A percentile compares a stretch with the other conserved stretches of the same genome.
Conservation (phyloP, 92 coral and sea anemone species). For the Porites cylindrica region DNA sequence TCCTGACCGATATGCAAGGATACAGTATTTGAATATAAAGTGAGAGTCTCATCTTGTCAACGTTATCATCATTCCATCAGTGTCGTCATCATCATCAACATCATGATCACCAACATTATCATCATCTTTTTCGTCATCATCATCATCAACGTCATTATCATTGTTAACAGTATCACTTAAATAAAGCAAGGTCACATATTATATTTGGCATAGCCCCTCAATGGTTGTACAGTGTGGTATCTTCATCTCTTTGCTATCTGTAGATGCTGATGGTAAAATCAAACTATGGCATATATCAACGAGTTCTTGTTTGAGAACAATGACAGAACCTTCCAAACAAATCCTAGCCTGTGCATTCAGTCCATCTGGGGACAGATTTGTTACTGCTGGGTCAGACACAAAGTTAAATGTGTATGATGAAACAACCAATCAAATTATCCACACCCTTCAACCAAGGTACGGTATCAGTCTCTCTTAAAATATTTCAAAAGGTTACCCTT, state of each 20-base stretch:
- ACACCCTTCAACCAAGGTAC: slow-evolving; percentile 90
- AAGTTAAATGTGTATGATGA: slow-evolving; percentile 91
- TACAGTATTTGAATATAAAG: too few relatives aligned
- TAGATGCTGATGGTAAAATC: slow-evolving; percentile 96
- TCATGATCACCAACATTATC: too few relatives aligned
- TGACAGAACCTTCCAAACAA: slow-evolving; percentile 77
- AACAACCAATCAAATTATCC: slow-evolving; percentile 79
- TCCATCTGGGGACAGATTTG: slow-evolving; percentile 79
- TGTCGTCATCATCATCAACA: too few relatives aligned
- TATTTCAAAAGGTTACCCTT: background rate
- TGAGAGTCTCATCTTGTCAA: too few relatives aligned
- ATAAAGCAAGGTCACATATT: too few relatives aligned
- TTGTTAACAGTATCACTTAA: too few relatives aligned
- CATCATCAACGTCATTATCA: too few relatives aligned
- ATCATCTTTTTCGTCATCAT: too few relatives aligned
- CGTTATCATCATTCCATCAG: too few relatives aligned
- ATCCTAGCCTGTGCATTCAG: slow-evolving; percentile 92
- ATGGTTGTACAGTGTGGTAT: too few relatives aligned
- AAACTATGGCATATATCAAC: slow-evolving; percentile 96
- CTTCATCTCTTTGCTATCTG: background rate
- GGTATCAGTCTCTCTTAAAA: background rate
- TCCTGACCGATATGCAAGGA: too few relatives aligned
- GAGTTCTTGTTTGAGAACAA: slow-evolving; percentile 81
- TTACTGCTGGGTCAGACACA: slow-evolving; percentile 93
- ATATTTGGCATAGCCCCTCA: too few relatives aligned